Evolutionary conservation across 2,113 vertebrate species (phyloP), one percentile per base, ranked within the genome.

Genomic region (Benitochromis conjunctus): DNA sequence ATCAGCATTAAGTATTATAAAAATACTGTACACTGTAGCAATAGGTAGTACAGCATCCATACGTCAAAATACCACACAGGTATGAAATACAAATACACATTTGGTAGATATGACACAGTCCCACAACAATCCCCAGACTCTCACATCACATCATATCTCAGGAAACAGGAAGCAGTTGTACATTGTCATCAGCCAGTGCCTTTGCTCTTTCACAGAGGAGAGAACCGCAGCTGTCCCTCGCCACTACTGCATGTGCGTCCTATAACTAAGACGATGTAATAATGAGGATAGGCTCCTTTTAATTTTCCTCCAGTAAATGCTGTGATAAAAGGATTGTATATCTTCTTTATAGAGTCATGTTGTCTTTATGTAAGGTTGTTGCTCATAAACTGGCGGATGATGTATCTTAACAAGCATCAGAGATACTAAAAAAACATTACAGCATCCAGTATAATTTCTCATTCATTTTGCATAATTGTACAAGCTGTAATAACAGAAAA

Each of bases 241-340:
- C 48, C 77, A n/a, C 62, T 66, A 14, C 54, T 66, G 36, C 36
- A 19, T 56, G 78, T 18, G 36, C 81, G 31, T 88, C 86, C 86
- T 54, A 34, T 89, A 53, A 81, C 82, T 86, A 91, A 88, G 89
- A 88, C 54, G 81, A 78, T 55, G 60, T 79, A 43, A 16, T 82
- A 90, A 92, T 85, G 79, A 92, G 83, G 71, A 54, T 58, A 83
- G 51, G 54, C 62, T 85, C 80, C 19, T 76, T 90, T 89, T 84
- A 88, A 88, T 88, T 88, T 85, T 81, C 84, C 79, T 84, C 76
- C 88, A 81, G 76, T 78, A 79, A 91, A 87, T 79, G 87, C 80
- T 80, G 64, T 88, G 85, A 86, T 66, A 26, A 86, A 92, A 83
- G 43, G n/a, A 77, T 79, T 87, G 66, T 66, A 56, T 57, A 19